Base-by-base conservation (phyloP, 2,113 vertebrate genomes). In the Ancistrus triradiatus region DNA sequence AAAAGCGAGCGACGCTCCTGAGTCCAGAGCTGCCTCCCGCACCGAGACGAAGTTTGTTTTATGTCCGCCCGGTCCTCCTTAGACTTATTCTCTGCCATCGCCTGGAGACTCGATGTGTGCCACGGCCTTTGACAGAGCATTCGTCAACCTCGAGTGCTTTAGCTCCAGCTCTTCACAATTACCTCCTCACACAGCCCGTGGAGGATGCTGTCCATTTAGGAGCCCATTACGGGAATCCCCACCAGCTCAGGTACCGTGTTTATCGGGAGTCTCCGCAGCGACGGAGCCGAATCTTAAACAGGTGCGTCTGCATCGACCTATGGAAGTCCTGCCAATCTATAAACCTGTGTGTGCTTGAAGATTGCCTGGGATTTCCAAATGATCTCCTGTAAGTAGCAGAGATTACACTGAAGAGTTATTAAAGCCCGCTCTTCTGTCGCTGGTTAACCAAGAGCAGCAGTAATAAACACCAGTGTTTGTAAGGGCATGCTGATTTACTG, bases 371-470 rank as follows among this genome's bases (percentile, higher is more conserved):
- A 51, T 28, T 22, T 25, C 31, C 47, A 49, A n/a, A 61, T 42
- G 48, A 46, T 52, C 28, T 43, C 6, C 35, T 31, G 6, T 58
- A 58, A 69, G 53, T 58, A 63, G 17, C 28, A 56, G 52, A 51
- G 37, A 69, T 69, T 63, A 63, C 10, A 35, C n/a, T 58, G 19
- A 63, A 58, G 37, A 44, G 47, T 27, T 58, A 56, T 65, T 56
- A 65, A 46, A 46, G 11, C 40, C 15, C 15, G 6, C 51, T 56
- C 40, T 63, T 63, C 52, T 46, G 46, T 22, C 40, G 10, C 14
- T 24, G 18, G 31, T 33, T 44, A 18, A 17, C 38, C 9, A 33
- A 21, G 19, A 64, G 19, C 0, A 0, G 19, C 11, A 44, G 17
- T 43, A 17, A 44, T 28, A 28, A 51, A 27, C 18, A n/a, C 28